Conservation (phyloP, 2,888 invertebrate genomes). For the Bruchidius siliquastri region DNA sequence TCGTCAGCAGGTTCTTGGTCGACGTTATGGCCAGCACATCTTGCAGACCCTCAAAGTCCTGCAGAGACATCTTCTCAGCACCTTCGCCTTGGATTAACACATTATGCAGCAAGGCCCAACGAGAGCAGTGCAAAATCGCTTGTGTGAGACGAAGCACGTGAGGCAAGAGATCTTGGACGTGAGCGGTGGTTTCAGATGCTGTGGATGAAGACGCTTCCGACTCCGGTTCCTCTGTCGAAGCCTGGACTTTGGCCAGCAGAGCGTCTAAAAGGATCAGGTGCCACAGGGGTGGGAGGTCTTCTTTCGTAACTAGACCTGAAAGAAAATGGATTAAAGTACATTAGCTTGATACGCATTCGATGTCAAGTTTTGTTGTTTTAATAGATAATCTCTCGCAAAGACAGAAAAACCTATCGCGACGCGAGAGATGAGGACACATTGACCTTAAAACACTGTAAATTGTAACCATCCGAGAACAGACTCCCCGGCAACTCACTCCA, state of each 20-base stretch:
- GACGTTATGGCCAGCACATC: slow-evolving; percentile 49
- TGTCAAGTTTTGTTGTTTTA: too few relatives aligned
- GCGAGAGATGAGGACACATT: too few relatives aligned
- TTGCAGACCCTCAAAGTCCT: slow-evolving; percentile 46
- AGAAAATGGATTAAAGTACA: slow-evolving; percentile 4
- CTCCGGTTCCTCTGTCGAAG: slow-evolving; percentile 53
- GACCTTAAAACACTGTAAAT: too few relatives aligned
- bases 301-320: slow-evolving; percentile 40
- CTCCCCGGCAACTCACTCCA: too few relatives aligned
- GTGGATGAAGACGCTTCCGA: slow-evolving; percentile 41
- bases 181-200: slow-evolving; percentile 32
- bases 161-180: slow-evolving; percentile 60
- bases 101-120: slow-evolving; percentile 48
- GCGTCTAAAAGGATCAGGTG: slow-evolving; percentile 73
- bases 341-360: too few relatives aligned
- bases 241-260: slow-evolving; percentile 70
- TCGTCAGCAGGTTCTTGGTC: slow-evolving; percentile 39
- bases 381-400: too few relatives aligned
- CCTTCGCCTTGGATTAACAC: slow-evolving; percentile 42
- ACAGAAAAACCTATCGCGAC: too few relatives aligned
- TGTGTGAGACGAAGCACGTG: slow-evolving; percentile 63
- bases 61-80: slow-evolving; percentile 46
- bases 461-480: too few relatives aligned
- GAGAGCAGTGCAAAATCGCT: slow-evolving; percentile 59
- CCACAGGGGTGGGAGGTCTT: slow-evolving; percentile 62